Conservation (phyloP, 2,113 vertebrate species). For the Mobula hypostoma region DNA sequence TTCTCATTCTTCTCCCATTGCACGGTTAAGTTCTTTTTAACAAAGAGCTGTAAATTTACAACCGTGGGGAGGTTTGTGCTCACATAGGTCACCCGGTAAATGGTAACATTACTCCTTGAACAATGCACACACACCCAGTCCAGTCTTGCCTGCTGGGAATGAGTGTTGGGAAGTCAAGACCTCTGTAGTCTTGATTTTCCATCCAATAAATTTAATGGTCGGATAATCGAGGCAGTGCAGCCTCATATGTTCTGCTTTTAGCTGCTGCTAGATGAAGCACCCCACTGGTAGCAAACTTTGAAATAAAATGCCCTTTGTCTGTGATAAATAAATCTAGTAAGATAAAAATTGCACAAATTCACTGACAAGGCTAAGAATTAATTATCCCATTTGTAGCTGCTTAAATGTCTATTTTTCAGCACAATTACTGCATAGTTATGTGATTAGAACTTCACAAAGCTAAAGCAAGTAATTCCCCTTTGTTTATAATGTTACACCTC, state of each 20-base stretch:
- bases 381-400: background rate
- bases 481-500: slow-evolving; percentile 10
- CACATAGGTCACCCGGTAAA: background rate
- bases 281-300: background rate
- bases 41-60: background rate
- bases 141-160: background rate
- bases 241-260: background rate
- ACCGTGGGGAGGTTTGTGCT: background rate
- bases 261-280: background rate
- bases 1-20: background rate
- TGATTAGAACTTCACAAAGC: background rate
- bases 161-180: background rate
- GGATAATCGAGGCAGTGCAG: background rate
- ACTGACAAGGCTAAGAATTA: background rate
- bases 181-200: background rate
- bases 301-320: background rate
- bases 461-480: background rate
- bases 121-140: background rate
- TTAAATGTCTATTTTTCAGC: background rate
- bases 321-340: background rate
- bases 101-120: slow-evolving; percentile 1
- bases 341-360: background rate
- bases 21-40: background rate
- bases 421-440: background rate
- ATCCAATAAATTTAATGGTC: background rate